These are phyloP conservation scores for Nematopogon swammerdamellus DNA, from an alignment of 2,888 invertebrate genomes.

Conservation along the genomic window DNA sequence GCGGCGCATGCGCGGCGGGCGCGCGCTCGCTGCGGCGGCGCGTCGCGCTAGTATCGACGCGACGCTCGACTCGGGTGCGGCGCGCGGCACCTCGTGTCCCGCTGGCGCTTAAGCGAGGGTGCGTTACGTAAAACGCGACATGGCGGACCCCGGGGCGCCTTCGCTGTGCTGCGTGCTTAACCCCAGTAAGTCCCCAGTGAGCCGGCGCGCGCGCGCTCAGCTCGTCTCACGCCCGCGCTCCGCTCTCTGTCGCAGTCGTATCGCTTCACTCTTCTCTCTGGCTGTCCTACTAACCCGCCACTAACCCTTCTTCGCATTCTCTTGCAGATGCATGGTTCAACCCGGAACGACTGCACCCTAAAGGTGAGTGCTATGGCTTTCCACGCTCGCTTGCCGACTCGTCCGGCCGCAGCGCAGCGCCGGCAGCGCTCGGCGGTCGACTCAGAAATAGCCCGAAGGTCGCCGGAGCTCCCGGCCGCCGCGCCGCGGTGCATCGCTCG, in stretches of 20 bases:
- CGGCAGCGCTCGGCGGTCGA: conserved; percentile 4
- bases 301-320: conserved; percentile 54
- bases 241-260: conserved; percentile 12
- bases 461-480: conserved; percentile 7
- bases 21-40: conserved; percentile 10
- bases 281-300: conserved; percentile 51
- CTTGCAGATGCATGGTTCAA: conserved; percentile 93
- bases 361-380: conserved; percentile 65
- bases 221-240: conserved; percentile 17
- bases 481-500: conserved; percentile 9
- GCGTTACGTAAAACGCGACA: conserved; percentile 50
- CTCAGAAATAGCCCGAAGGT: conserved; percentile 9
- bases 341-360: conserved; percentile 86
- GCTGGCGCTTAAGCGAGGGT: conserved; percentile 11
- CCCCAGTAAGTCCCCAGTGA: conserved; percentile 30
- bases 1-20: conserved; percentile 18
- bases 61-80: conserved; percentile 51
- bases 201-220: background rate
- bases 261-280: conserved; percentile 31
- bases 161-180: conserved; percentile 49
- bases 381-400: background rate
- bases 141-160: conserved; percentile 41
- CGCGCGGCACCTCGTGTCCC: conserved; percentile 36
- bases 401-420: conserved; percentile 1
- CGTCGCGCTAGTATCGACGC: conserved; percentile 43